phyloP scores from a whole-genome alignment of 1,140 invertebrate species.

The Apolygus lucorum region DNA sequence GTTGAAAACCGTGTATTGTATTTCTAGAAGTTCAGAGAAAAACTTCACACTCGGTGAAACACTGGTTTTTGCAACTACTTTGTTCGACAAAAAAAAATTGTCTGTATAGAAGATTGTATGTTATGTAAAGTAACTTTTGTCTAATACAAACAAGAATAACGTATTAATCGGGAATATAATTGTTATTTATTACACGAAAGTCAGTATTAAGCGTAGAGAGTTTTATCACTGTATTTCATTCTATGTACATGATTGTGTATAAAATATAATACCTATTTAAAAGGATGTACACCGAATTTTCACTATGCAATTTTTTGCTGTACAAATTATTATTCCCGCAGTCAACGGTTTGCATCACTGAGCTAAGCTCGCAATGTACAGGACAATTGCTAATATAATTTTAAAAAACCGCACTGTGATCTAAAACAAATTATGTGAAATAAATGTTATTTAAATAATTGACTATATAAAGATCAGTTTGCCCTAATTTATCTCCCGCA shows the following conservation, averaged over 20 bases:
- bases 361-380: neutral
- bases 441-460: slow-evolving; percentile 1
- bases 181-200: neutral
- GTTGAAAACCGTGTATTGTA: no score
- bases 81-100: neutral
- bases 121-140: neutral
- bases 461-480: no score
- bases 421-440: neutral
- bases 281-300: neutral
- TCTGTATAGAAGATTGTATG: neutral
- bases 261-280: neutral
- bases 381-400: neutral
- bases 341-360: slow-evolving; percentile 4
- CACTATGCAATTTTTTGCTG: neutral
- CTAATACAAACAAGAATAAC: no score
- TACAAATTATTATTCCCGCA: neutral
- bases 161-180: neutral
- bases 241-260: no score
- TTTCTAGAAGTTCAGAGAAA: no score
- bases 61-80: no score
- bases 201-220: neutral
- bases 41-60: no score
- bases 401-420: slow-evolving; percentile 11
- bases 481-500: no score
- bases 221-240: neutral